phyloP scores from a whole-genome alignment of 2,888 invertebrate genomes.

The Dascillus cervinus region DNA sequence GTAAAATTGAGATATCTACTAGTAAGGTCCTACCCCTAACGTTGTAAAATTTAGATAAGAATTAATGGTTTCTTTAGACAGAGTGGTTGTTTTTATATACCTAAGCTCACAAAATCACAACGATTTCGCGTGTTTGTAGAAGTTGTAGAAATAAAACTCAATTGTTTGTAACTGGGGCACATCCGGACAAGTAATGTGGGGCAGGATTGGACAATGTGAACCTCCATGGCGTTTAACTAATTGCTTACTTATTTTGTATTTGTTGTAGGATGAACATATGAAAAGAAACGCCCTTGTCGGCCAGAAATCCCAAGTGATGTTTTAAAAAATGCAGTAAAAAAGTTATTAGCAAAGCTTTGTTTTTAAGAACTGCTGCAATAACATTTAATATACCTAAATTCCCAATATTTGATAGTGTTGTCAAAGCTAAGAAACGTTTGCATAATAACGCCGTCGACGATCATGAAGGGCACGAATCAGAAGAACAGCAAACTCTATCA shows the following conservation, averaged over 20 bases:
- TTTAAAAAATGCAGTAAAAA: constrained; percentile 4
- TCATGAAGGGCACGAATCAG: no score
- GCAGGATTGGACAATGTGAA: constrained; percentile 5
- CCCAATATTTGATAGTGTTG: constrained; percentile 4
- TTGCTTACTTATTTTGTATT: neutral
- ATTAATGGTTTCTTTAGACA: neutral
- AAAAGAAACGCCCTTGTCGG: neutral
- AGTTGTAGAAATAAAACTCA: neutral
- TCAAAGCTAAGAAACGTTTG: constrained; percentile 3
- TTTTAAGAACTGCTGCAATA: no score
- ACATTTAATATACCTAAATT: constrained; percentile 5
- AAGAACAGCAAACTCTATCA: no score
- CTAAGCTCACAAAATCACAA: neutral
- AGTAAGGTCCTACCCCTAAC: neutral
- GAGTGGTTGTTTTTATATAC: neutral
- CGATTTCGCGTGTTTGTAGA: neutral
- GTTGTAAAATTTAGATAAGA: neutral
- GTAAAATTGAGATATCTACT: neutral
- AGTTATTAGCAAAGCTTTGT: no score
- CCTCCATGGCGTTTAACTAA: neutral
- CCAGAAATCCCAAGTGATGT: constrained; percentile 4
- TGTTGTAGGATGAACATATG: neutral
- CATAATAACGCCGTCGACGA: constrained; percentile 2
- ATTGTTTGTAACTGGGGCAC: constrained; percentile 1
- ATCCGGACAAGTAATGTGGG: constrained; percentile 2